Evolutionary conservation across 2,797 vertebrate species (phyloP), one percentile per base, ranked within the genome.

Genomic region (Acrossocheilus wenchowensis): DNA sequence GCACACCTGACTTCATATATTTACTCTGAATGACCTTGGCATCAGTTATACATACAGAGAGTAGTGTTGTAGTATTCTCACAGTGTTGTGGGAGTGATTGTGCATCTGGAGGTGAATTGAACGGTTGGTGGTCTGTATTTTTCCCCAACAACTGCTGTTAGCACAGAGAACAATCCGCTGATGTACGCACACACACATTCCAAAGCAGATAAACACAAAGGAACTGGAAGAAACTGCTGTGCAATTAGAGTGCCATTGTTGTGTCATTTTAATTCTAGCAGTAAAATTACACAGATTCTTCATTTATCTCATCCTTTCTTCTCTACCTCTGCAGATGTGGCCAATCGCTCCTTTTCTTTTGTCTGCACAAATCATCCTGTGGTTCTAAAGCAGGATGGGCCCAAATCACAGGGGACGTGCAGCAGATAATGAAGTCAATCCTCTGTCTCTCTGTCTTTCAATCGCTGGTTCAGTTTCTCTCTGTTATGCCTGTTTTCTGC

Each of bases 201-300:
- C 50, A 81, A 50, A 54, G 83, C 69, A 34, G 43, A 69, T 52
- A 73, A 62, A 34, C n/a, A 60, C 50, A 45, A 69, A 72, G 21
- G 57, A 86, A 79, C 41, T 15, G n/a, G 43, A 12, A 23, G 57
- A 50, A 26, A 71, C 30, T 34, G 79, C 57, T 74, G 54, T 39
- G 74, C 75, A 87, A 90, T 90, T 86, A 83, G 72, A 45, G 68
- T 52, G 60, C 71, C 87, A 86, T 87, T 88, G 86, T 87, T 89
- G 82, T 54, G 57, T 71, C 71, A 48, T 83, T 85, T 81, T 74
- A 73, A 74, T 72, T 88, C 68, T 68, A 52, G 23, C 4, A 5
- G 66, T 87, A 78, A 83, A 90, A 89, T 86, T 57, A 86, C 50
- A 54, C 34, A 66, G 73, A 66, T 69, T 84, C 74, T 80, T 52